Base-by-base conservation (phyloP, 2,797 vertebrate genomes). In the Cossypha dichroa region DNA sequence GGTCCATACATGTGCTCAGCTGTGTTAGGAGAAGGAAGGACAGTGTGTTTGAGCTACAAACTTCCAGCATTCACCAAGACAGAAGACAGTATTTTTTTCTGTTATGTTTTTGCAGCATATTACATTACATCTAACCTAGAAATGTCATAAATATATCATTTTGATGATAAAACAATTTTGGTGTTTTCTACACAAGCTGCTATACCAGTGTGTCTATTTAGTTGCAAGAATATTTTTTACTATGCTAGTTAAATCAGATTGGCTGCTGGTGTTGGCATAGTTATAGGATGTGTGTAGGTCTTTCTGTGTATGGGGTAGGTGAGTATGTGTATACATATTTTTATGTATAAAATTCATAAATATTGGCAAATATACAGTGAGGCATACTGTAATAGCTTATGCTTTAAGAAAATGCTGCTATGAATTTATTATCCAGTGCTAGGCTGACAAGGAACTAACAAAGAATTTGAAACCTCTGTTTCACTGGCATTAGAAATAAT, bases 71-170 rank as follows among this genome's bases (percentile, higher is more conserved):
- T 85, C 79, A 83, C 34, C 38, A 51, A 74, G 60, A 72, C 19
- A 83, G 56, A 79, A 72, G 80, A 7, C 19, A 60, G 0, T 45
- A 33, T 67, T 88, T 83, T 80, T 43, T 82, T 77, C 48, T 87
- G n/a, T 72, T 82, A 33, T 43, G 28, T 60, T 91, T 94, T 60
- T 60, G 34, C 58, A 80, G 81, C 49, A 46, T 64, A 41, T 49
- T 64, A 34, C 22, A 38, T 95, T 87, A 43, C 38, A 43, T 78
- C 60, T 94, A 94, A 88, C 87, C 90, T 94, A 83, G 72, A 94
- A 94, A 82, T 94, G 68, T 85, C 89, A 91, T 43, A 88, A 94
- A 80, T 58, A 72, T n/a, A 74, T 88, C 6, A 80, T 91, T 94
- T 51, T 60, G 69, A 64, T 94, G 72, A 90, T 83, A n/a, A 91